Base-by-base conservation (phyloP, 1,140 invertebrate genomes). In the Anoplolepis gracilipes region DNA sequence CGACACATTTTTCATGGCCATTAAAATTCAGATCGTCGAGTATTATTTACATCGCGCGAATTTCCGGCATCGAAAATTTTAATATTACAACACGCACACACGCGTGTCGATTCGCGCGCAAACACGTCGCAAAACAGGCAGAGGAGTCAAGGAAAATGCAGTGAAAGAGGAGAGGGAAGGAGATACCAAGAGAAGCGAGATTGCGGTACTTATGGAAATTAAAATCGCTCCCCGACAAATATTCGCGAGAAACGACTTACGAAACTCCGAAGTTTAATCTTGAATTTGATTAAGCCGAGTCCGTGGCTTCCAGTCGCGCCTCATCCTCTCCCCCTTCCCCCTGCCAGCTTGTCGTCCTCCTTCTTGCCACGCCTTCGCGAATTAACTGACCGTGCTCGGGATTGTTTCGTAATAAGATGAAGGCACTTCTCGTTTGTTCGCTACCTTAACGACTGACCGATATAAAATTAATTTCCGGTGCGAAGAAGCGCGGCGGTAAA, bases 171-270 rank as follows among this genome's bases (percentile, higher is more conserved):
- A 16, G 46, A 49, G 16, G 16, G 16, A 10, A 53, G 53, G 16
- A 75, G 82, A 85, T 46, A 59, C 16, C 36, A 69, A 61, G 59
- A 62, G 77, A 84, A 73, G 86, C 84, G 89, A 90, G 87, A 92
- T 92, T 90, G 89, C 90, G 78, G 90, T 92, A 92, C 92, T 94
- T 93, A 93, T 93, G 92, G 92, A 93, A 94, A 94, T 94, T 92
- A 93, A 93, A 93, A 93, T 93, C 90, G 84, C 87, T 90, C 91
- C 88, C 87, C 91, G 88, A 92, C 90, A 93, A 93, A 93, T 92
- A 93, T 90, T 90, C 88, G 88, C 85, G 76, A 55, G 76, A 61
- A 85, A 73, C 88, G 85, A 87, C 91, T 92, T 92, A 90, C 90
- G 90, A 90, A 92, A 92, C 88, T 92, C 85, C 72, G 39, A 92